A percentile compares a stretch with the other conserved stretches of the same genome.
Evolutionary conservation across 37 sponge, comb jelly and placozoan species (phyloP).

Genomic region (Halisarca cf. caerulea): DNA sequence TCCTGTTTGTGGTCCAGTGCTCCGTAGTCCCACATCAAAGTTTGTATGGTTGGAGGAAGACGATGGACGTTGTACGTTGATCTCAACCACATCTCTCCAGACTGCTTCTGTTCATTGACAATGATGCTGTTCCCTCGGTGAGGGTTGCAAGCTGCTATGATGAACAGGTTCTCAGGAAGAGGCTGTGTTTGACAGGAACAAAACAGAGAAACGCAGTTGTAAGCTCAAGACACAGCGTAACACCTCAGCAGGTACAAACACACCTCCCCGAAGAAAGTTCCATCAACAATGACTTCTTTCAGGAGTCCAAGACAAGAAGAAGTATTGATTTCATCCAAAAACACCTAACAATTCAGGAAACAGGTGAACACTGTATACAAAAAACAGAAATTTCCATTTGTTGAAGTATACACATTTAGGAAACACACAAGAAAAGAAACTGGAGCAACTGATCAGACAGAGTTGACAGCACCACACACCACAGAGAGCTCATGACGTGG

Average conservation of each 20-base stretch:
- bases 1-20: slow-evolving; percentile 43
- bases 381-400: background rate
- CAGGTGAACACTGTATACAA: background rate
- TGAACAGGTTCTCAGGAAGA: slow-evolving; percentile 60
- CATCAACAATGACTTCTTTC: slow-evolving; percentile 60
- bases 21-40: slow-evolving; percentile 53
- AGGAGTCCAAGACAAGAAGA: slow-evolving; percentile 61
- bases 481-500: no score
- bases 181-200: no score
- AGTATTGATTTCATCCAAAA: slow-evolving; percentile 74
- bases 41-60: slow-evolving; percentile 54
- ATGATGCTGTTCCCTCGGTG: slow-evolving; percentile 56
- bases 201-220: background rate
- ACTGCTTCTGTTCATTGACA: background rate
- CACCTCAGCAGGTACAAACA: background rate
- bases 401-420: no score
- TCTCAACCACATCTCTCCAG: slow-evolving; percentile 45
- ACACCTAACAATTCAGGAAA: slow-evolving; percentile 31
- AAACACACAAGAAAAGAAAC: no score
- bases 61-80: slow-evolving; percentile 60
- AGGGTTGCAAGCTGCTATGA: slow-evolving; percentile 76
- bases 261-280: slow-evolving; percentile 58
- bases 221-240: background rate
- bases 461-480: no score
- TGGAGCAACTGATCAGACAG: no score